Conservation (phyloP, 2,797 vertebrate genomes). For the Propithecus perrieri region DNA sequence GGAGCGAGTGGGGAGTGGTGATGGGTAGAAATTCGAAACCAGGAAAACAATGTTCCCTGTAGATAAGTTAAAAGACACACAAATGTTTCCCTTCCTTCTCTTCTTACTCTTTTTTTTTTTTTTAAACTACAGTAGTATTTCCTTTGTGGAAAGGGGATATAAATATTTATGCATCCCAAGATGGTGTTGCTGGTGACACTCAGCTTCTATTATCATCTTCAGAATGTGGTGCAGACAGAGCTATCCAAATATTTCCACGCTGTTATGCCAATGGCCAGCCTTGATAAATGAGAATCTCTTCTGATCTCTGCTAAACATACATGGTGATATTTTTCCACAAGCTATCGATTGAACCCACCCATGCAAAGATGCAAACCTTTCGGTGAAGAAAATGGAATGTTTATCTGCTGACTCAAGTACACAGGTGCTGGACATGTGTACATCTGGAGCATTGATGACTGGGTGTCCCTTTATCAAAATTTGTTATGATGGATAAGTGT, state of each 20-base stretch:
- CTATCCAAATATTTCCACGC: neutral
- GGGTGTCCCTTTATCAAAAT: neutral
- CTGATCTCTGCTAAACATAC: neutral
- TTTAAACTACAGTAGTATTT: neutral
- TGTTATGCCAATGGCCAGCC: neutral
- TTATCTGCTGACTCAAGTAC: neutral
- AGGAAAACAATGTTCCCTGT: constrained; percentile 40
- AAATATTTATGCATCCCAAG: constrained; percentile 49
- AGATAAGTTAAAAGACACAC: constrained; percentile 52
- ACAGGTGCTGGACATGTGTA: neutral
- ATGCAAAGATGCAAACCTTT: neutral
- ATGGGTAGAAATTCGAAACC: constrained; percentile 16
- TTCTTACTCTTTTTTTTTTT: neutral
- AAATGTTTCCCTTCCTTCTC: constrained; percentile 22
- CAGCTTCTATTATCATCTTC: neutral
- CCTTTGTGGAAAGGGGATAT: constrained; percentile 25
- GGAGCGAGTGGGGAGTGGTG: neutral
- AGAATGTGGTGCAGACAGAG: neutral
- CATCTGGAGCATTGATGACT: neutral
- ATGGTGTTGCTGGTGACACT: neutral
- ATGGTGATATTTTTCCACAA: neutral
- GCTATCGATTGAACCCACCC: neutral
- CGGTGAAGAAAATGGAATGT: neutral
- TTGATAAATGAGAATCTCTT: constrained; percentile 22
- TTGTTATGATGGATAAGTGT: neutral